phyloP scores from a whole-genome alignment of 2,888 invertebrate genomes.

The Epinotia demarniana region DNA sequence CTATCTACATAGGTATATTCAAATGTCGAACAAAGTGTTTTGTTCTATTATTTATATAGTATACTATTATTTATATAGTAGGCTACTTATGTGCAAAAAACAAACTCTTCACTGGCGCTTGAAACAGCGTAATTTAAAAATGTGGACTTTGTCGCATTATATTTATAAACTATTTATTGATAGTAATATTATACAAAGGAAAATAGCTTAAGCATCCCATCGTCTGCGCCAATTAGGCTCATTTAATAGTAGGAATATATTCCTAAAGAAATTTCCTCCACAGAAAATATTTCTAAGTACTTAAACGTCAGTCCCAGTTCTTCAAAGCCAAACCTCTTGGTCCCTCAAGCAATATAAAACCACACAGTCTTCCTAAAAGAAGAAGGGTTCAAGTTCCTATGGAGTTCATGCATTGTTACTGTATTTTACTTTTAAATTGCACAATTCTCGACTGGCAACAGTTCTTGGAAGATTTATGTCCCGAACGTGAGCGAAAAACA shows the following conservation, averaged over 20 bases:
- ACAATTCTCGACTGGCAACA: constrained; percentile 21
- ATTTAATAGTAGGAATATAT: neutral
- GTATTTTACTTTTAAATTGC: neutral
- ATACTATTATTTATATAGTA: too few species aligned
- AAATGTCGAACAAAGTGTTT: too few species aligned
- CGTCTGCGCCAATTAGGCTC: too few species aligned
- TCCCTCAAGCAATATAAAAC: constrained; percentile 34
- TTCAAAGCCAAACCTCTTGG: constrained; percentile 24
- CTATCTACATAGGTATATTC: too few species aligned
- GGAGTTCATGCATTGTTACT: neutral
- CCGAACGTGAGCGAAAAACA: constrained; percentile 44
- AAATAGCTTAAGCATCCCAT: too few species aligned
- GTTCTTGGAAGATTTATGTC: constrained; percentile 46
- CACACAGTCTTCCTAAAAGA: neutral
- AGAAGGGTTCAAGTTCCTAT: constrained; percentile 1
- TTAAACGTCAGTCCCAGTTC: constrained; percentile 21
- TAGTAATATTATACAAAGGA: too few species aligned
- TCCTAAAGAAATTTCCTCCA: neutral
- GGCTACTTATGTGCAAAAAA: neutral
- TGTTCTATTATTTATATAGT: too few species aligned
- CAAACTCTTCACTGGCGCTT: too few species aligned
- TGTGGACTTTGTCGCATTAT: too few species aligned
- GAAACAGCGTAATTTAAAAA: too few species aligned
- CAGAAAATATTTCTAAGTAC: constrained; percentile 13
- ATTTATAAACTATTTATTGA: too few species aligned